Conservation (phyloP, 92 coral and sea anemone genomes). For the Parazoanthus swiftii region DNA sequence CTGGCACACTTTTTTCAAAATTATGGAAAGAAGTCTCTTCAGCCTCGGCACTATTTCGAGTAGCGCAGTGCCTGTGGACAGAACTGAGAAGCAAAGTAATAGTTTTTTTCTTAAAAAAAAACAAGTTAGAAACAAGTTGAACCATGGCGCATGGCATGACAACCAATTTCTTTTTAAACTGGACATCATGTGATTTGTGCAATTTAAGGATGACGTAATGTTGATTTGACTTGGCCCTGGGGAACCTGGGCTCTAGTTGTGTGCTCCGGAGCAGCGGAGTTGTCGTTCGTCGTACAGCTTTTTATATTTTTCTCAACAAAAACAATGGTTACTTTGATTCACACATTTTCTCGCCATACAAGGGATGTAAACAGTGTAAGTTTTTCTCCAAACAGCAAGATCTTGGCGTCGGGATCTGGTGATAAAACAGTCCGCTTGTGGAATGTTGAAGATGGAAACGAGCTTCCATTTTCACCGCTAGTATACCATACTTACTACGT, state of each 20-base stretch:
- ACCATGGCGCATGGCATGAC: no score
- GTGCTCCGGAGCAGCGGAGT: background rate
- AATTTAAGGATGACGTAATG: slow-evolving; percentile 37
- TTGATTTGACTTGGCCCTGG: background rate
- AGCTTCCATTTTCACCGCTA: slow-evolving; percentile 89
- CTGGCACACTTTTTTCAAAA: no score
- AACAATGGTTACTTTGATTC: slow-evolving; percentile 76
- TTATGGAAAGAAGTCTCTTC: no score
- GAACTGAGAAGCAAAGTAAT: no score
- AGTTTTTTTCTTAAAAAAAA: no score
- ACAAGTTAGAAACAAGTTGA: no score
- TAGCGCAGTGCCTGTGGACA: no score
- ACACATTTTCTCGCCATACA: slow-evolving; percentile 77
- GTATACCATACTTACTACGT: slow-evolving; percentile 86
- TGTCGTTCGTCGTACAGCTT: slow-evolving; percentile 7
- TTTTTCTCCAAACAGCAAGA: slow-evolving; percentile 91
- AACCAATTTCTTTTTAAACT: no score
- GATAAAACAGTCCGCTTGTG: slow-evolving; percentile 94
- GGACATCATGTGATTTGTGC: no score
- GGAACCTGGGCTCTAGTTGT: background rate
- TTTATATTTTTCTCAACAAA: slow-evolving; percentile 14
- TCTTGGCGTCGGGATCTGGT: slow-evolving; percentile 88
- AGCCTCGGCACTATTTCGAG: no score
- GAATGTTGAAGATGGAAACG: slow-evolving; percentile 86
- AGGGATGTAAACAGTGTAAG: slow-evolving; percentile 90